Evolutionary conservation across 2,797 vertebrate species (phyloP).

Genomic region (Fistularia tabacaria): DNA sequence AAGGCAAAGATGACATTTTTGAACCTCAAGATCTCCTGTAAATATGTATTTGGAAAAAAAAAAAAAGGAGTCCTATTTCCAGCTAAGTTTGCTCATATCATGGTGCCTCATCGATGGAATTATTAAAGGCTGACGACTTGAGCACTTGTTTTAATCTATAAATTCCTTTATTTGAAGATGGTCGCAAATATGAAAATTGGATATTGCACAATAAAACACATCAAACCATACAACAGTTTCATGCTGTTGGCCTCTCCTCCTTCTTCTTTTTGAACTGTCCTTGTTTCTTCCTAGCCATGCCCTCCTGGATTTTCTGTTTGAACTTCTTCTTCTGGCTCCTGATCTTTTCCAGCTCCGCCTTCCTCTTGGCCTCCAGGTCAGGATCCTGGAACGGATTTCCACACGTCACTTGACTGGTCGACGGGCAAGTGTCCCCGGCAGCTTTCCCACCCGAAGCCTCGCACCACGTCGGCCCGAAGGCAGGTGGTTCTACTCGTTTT

Average conservation of each 20-base stretch:
- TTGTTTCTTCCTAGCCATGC: conserved; percentile 60
- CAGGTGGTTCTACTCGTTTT: too few species aligned
- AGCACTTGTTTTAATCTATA: conserved; percentile 8
- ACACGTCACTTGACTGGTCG: too few species aligned
- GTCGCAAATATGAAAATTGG: conserved; percentile 15
- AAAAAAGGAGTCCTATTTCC: conserved; percentile 50
- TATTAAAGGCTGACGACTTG: conserved; percentile 60
- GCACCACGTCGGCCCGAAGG: too few species aligned
- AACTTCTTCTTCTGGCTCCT: conserved; percentile 78
- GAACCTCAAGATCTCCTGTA: conserved; percentile 46
- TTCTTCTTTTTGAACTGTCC: conserved; percentile 61
- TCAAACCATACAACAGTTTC: conserved; percentile 2
- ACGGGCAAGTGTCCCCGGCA: too few species aligned
- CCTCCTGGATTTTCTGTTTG: conserved; percentile 75
- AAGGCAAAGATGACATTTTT: conserved; percentile 10
- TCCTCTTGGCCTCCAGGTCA: conserved; percentile 86
- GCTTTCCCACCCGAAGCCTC: too few species aligned
- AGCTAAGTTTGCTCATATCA: conserved; percentile 53
- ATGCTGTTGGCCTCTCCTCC: conserved; percentile 43
- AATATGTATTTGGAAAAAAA: conserved; percentile 39
- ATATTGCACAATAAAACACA: conserved; percentile 42
- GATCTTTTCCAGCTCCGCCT: conserved; percentile 86
- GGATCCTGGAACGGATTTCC: conserved; percentile 79
- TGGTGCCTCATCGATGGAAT: conserved; percentile 50
- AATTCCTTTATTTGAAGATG: conserved; percentile 35